These are phyloP conservation scores for Tenualosa ilisha DNA, from an alignment of 2,797 vertebrate genomes.

Conservation along the genomic window DNA sequence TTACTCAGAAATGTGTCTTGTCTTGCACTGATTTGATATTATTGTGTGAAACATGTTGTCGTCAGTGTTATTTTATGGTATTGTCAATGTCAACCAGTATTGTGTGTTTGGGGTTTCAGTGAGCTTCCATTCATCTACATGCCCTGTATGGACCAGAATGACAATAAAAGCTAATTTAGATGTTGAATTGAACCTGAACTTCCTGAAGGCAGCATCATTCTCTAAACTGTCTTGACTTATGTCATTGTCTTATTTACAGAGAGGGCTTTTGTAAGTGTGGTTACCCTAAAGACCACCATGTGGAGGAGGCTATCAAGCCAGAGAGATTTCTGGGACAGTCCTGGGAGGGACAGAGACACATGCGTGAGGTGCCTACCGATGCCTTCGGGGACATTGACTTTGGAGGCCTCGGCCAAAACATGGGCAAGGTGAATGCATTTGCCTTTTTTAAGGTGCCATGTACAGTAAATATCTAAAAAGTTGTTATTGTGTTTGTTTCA, in stretches of 20 bases:
- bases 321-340: slow-evolving; percentile 67
- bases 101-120: too few relatives aligned
- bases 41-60: too few relatives aligned
- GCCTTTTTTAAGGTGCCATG: not conserved
- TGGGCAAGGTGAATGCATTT: slow-evolving; percentile 71
- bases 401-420: slow-evolving; percentile 78
- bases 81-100: too few relatives aligned
- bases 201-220: too few relatives aligned
- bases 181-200: too few relatives aligned
- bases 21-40: slow-evolving; percentile 27
- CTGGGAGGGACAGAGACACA: slow-evolving; percentile 80
- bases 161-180: too few relatives aligned
- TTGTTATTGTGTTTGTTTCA: not conserved
- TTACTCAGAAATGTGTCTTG: slow-evolving; percentile 1
- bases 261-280: slow-evolving; percentile 83
- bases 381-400: slow-evolving; percentile 91
- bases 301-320: slow-evolving; percentile 74
- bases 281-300: slow-evolving; percentile 76
- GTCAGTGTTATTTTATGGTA: too few relatives aligned
- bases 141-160: too few relatives aligned
- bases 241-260: slow-evolving; percentile 57
- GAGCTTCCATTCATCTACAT: too few relatives aligned
- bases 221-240: too few relatives aligned
- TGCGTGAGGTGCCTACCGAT: slow-evolving; percentile 83
- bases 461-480: too few relatives aligned